Evolutionary conservation across 37 sponge, comb jelly and placozoan species (phyloP).

Genomic region (Cladorhizidae sp.): DNA sequence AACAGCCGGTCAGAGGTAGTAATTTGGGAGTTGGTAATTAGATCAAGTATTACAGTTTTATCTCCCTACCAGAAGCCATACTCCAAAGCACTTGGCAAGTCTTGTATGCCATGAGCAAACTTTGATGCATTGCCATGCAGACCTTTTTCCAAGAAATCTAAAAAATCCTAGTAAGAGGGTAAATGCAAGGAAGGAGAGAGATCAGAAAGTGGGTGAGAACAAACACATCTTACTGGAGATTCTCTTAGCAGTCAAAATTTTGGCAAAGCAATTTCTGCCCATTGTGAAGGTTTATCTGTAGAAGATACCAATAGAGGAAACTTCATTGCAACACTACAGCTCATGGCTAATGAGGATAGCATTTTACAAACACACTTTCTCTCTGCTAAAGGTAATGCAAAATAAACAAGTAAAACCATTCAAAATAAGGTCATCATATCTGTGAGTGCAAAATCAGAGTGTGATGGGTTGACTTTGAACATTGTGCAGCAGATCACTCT

Average conservation of each 20-base stretch:
- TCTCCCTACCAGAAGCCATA: too few relatives aligned
- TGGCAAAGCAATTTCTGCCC: conserved; percentile 53
- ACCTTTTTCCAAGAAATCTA: conserved; percentile 20
- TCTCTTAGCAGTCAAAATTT: conserved; percentile 45
- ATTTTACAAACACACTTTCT: conserved; percentile 35
- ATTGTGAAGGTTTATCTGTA: too few relatives aligned
- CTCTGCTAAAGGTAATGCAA: conserved; percentile 36
- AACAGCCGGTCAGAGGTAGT: too few relatives aligned
- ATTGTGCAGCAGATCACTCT: too few relatives aligned
- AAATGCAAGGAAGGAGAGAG: conserved; percentile 17
- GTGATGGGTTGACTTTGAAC: too few relatives aligned
- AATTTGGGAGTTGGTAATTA: too few relatives aligned
- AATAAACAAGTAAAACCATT: conserved; percentile 54
- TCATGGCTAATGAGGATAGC: conserved; percentile 25
- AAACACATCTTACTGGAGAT: too few relatives aligned
- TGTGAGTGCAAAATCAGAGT: conserved; percentile 37
- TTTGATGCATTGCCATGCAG: too few relatives aligned
- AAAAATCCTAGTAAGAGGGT: too few relatives aligned
- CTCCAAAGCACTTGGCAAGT: too few relatives aligned
- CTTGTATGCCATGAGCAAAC: too few relatives aligned
- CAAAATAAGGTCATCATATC: conserved; percentile 49
- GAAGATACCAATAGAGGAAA: conserved; percentile 26
- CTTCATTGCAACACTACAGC: conserved; percentile 42
- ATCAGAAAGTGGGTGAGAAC: conserved; percentile 39
- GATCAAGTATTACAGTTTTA: too few relatives aligned